Base-by-base conservation (phyloP, 1,140 invertebrate species). In the Drosophila littoralis region DNA sequence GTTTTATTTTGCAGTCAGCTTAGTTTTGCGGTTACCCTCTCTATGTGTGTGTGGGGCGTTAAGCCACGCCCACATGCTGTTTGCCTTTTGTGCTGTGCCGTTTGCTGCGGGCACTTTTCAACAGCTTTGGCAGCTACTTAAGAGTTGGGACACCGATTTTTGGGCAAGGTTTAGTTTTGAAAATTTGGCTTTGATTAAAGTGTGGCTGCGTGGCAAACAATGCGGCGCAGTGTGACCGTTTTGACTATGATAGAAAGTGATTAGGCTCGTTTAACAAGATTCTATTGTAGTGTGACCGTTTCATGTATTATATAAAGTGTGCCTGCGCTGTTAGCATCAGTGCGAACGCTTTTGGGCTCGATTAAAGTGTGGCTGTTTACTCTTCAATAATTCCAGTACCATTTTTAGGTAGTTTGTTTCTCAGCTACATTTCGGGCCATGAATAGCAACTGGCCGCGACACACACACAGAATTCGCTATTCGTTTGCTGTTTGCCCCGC, bases 381-480 rank as follows among this genome's bases (percentile, higher is more conserved):
- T 2, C 4, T 32, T 22, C n/a, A 4, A 10, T 50, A 9, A 7
- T 38, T 52, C 42, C 32, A 9, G 17, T 28, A 28, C 22, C 0
- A 28, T 32, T 10, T 3, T 40, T 28, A 13, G 10, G 22, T 28
- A 46, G n/a, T 46, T 65, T 73, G 68, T 75, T 77, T 64, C 32
- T 66, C 83, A 79, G 80, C 80, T 76, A 75, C 75, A 76, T 82
- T 82, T 82, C 75, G 82, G 82, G 75, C 58, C 28, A 50, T 17
- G 17, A 17, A 17, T 17, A 17, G 17, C 17, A 17, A 17, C 17
- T 17, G 17, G 17, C 17, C 17, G 17, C 17, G 17, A 17, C 22
- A 28, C 22, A 9, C 40, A 42, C 51, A 57, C 13, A 46, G 17
- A 36, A 65, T 65, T 52, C 28, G 0, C 50, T 13, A 12, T 32